Percentiles rank a stretch among this genome's conserved stretches.
phyloP scores from a whole-genome alignment of 2,888 invertebrate genomes.

The Serrognathus titanus region DNA sequence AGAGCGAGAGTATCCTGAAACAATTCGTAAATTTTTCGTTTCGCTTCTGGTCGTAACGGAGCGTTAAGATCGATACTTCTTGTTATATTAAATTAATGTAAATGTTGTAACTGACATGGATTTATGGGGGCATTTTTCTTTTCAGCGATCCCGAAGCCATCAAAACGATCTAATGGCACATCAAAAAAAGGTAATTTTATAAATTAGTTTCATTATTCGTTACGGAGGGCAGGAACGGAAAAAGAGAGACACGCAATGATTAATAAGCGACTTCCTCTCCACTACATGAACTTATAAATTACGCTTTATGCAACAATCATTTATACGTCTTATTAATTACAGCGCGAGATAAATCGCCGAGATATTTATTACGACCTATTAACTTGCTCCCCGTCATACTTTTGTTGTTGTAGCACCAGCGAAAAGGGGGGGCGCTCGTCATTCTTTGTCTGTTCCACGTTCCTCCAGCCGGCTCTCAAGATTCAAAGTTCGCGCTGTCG shows the following conservation, averaged over 20 bases:
- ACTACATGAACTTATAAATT: too few species aligned
- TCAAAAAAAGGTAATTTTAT: slow-evolving; percentile 30
- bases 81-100: too few species aligned
- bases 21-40: too few species aligned
- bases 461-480: slow-evolving; percentile 3
- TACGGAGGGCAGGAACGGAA: too few species aligned
- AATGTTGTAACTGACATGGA: too few species aligned
- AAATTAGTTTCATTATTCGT: not conserved
- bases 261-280: too few species aligned
- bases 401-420: slow-evolving; percentile 6
- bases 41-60: too few species aligned
- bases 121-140: slow-evolving; percentile 7
- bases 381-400: slow-evolving; percentile 13
- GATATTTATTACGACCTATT: slow-evolving; percentile 15
- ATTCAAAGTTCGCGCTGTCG: slow-evolving; percentile 2
- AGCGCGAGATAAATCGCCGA: slow-evolving; percentile 12
- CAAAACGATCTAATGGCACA: slow-evolving; percentile 29
- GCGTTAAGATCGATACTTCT: too few species aligned
- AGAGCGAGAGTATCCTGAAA: too few species aligned
- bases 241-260: too few species aligned
- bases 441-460: slow-evolving; percentile 22
- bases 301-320: too few species aligned
- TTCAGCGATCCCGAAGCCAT: slow-evolving; percentile 33
- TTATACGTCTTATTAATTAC: too few species aligned
- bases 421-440: not conserved